Percentiles rank a stretch among this genome's conserved stretches.
phyloP scores from a whole-genome alignment of 37 sponge, comb jelly and placozoan species.

The Beroe forskalii region DNA sequence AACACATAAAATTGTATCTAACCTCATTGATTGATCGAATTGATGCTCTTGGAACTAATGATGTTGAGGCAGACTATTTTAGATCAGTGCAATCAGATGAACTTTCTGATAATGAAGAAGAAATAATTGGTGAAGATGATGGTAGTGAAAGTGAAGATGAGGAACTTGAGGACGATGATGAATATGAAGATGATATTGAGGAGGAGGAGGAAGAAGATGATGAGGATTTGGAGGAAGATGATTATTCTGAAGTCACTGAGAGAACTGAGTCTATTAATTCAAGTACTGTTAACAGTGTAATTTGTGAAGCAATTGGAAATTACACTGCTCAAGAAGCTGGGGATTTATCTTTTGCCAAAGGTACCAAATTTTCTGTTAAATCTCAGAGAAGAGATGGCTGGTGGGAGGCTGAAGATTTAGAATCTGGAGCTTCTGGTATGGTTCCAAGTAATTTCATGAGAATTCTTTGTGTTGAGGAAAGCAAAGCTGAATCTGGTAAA shows the following conservation, averaged over 20 bases:
- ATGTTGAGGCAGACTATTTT: slow-evolving; percentile 35
- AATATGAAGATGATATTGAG: not conserved
- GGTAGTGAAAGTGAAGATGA: slow-evolving; percentile 30
- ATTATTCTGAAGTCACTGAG: not conserved
- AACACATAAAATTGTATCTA: not conserved
- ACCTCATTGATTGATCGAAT: not conserved
- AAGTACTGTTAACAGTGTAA: slow-evolving; percentile 13
- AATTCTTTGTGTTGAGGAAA: not conserved
- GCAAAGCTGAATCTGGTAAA: not conserved
- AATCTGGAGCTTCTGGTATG: slow-evolving; percentile 6
- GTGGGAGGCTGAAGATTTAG: slow-evolving; percentile 62
- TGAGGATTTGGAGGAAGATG: not conserved
- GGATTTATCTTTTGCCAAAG: slow-evolving; percentile 30
- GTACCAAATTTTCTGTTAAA: slow-evolving; percentile 6
- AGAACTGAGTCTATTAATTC: not conserved
- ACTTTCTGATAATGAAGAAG: slow-evolving; percentile 33
- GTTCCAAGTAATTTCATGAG: slow-evolving; percentile 49
- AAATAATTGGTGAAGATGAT: slow-evolving; percentile 9
- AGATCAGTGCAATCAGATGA: slow-evolving; percentile 44
- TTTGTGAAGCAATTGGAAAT: slow-evolving; percentile 56
- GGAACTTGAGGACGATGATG: slow-evolving; percentile 46
- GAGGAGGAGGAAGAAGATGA: not conserved
- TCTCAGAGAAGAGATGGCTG: slow-evolving; percentile 54
- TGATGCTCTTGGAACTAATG: not conserved
- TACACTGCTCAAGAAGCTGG: slow-evolving; percentile 60